These are phyloP conservation scores for Cyanistes caeruleus DNA, from an alignment of 2,113 vertebrate species.

Conservation along the genomic window DNA sequence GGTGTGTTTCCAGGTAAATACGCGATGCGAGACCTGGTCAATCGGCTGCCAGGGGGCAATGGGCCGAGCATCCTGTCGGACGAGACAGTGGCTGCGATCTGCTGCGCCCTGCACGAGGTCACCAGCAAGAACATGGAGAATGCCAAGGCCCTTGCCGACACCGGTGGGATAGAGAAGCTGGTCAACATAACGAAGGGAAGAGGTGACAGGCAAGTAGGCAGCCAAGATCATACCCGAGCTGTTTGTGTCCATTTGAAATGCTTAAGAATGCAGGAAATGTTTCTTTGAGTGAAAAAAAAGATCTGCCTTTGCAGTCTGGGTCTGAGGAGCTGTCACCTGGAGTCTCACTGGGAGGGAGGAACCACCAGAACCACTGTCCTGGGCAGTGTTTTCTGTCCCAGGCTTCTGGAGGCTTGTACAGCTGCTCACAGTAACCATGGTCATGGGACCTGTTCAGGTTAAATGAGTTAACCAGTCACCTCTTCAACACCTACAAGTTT, in stretches of 20 bases:
- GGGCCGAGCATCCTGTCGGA: constrained; percentile 87
- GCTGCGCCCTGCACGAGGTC: constrained; percentile 96
- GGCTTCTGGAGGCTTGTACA: neutral
- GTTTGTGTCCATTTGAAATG: neutral
- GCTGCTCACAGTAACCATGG: neutral
- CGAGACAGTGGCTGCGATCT: constrained; percentile 93
- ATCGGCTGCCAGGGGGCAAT: constrained; percentile 89
- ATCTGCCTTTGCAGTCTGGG: neutral
- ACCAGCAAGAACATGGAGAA: constrained; percentile 99
- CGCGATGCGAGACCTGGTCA: constrained; percentile 95
- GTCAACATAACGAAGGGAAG: constrained; percentile 96
- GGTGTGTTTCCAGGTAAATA: constrained; percentile 86
- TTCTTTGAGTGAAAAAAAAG: neutral
- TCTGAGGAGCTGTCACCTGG: neutral
- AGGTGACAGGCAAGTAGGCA: constrained; percentile 87
- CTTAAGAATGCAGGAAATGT: neutral
- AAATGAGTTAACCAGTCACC: neutral
- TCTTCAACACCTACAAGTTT: neutral
- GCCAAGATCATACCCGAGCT: neutral
- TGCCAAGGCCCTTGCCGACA: constrained; percentile 94
- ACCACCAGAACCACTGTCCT: accelerated
- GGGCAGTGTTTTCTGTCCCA: neutral
- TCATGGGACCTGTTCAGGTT: too few relatives aligned
- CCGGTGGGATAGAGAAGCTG: constrained; percentile 95
- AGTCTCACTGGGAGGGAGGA: neutral